These are phyloP conservation scores for Drosophila ironensis DNA, from an alignment of 1,140 invertebrate genomes.

Conservation along the genomic window DNA sequence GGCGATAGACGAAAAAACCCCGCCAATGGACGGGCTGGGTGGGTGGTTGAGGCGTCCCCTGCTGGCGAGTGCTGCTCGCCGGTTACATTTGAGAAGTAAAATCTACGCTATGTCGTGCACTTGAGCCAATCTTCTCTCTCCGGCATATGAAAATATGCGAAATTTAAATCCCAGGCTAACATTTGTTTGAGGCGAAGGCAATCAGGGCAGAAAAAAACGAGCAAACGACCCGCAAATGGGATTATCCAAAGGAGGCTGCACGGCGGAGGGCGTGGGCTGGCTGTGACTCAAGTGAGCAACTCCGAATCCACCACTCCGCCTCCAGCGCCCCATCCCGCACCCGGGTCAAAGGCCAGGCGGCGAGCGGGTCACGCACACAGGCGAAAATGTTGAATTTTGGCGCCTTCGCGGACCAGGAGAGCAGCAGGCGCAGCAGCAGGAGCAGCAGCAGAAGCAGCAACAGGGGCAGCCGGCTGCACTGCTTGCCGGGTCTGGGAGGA, in stretches of 20 bases:
- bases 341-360: background rate
- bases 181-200: conserved; percentile 34
- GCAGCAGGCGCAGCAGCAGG: no score
- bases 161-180: conserved; percentile 59
- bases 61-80: conserved; percentile 46
- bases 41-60: background rate
- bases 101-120: conserved; percentile 74
- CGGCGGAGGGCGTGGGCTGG: background rate
- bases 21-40: background rate
- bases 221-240: conserved; percentile 43
- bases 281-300: conserved; percentile 44
- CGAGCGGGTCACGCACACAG: conserved; percentile 64
- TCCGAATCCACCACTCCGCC: conserved; percentile 54
- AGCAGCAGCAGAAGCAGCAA: no score
- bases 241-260: conserved; percentile 57
- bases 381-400: conserved; percentile 81
- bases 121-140: conserved; percentile 72
- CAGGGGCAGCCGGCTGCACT: conserved; percentile 29
- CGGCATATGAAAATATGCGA: conserved; percentile 31
- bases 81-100: conserved; percentile 80
- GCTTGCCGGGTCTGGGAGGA: background rate
- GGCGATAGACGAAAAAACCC: background rate
- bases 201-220: conserved; percentile 7
- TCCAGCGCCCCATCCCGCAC: background rate
- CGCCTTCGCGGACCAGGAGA: conserved; percentile 74